Percentiles rank a stretch among this genome's conserved stretches.
These are phyloP conservation scores for Toxotes lorentzi DNA, from an alignment of 2,797 vertebrate species.

Conservation along the genomic window DNA sequence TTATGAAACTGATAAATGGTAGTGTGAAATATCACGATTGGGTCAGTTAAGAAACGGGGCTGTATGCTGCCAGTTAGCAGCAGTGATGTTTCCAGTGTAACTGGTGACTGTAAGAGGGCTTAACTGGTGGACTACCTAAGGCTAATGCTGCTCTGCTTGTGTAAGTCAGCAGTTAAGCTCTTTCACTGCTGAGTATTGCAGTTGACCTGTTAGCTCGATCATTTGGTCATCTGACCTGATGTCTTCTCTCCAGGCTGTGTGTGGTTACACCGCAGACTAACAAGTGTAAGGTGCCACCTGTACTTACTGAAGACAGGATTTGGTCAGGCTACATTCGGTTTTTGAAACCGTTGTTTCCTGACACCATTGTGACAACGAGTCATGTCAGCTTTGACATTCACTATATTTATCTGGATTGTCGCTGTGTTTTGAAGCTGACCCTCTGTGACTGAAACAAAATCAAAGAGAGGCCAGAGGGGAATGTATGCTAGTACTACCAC, in stretches of 20 bases:
- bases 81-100: conserved; percentile 9
- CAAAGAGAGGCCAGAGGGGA: conserved; percentile 23
- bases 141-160: conserved; percentile 59
- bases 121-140: conserved; percentile 37
- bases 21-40: neutral
- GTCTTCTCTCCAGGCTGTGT: conserved; percentile 1
- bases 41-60: neutral
- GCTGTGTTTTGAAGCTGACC: neutral
- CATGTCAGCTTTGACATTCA: neutral
- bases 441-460: conserved; percentile 25
- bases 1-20: neutral
- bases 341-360: neutral
- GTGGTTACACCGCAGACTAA: neutral
- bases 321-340: neutral
- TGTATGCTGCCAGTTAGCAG: neutral
- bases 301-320: neutral
- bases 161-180: conserved; percentile 64
- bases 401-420: neutral
- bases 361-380: neutral
- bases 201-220: conserved; percentile 25
- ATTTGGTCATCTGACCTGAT: conserved; percentile 18
- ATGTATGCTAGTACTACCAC: neutral
- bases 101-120: conserved; percentile 44
- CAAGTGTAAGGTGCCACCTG: neutral
- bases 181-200: conserved; percentile 20